Conservation (phyloP, 2,888 invertebrate genomes). For the Colletes collaris region DNA sequence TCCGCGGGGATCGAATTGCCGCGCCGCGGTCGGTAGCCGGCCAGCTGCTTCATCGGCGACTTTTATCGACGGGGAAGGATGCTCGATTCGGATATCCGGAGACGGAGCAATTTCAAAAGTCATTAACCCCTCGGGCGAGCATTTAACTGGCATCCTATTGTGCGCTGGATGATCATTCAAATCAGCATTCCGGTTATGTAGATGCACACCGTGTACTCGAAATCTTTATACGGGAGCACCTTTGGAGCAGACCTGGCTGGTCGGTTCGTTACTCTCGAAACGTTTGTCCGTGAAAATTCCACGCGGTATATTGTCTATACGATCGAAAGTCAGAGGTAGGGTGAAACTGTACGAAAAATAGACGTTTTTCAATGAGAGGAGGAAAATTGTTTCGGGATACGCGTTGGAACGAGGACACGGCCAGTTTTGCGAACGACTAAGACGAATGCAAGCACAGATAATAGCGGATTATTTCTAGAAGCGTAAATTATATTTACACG, state of each 20-base stretch:
- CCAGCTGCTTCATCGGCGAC: neutral
- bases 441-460: constrained; percentile 18
- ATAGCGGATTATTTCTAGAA: constrained; percentile 36
- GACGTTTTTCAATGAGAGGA: no score
- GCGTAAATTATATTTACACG: constrained; percentile 17
- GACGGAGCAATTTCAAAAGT: constrained; percentile 14
- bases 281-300: neutral
- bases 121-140: constrained; percentile 36
- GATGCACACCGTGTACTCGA: constrained; percentile 15
- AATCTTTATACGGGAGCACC: neutral
- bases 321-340: no score
- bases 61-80: neutral
- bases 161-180: constrained; percentile 32
- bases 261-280: neutral
- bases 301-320: no score
- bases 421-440: neutral
- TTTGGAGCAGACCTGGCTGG: neutral
- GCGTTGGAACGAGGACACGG: neutral
- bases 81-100: constrained; percentile 5
- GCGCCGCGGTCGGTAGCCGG: neutral
- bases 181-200: constrained; percentile 46
- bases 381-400: neutral
- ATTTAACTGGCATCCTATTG: constrained; percentile 39
- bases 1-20: neutral
- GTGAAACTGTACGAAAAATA: no score